These are phyloP conservation scores for Holothuria leucospilota DNA, from an alignment of 53 echinoderm and acorn worm genomes.

Conservation along the genomic window DNA sequence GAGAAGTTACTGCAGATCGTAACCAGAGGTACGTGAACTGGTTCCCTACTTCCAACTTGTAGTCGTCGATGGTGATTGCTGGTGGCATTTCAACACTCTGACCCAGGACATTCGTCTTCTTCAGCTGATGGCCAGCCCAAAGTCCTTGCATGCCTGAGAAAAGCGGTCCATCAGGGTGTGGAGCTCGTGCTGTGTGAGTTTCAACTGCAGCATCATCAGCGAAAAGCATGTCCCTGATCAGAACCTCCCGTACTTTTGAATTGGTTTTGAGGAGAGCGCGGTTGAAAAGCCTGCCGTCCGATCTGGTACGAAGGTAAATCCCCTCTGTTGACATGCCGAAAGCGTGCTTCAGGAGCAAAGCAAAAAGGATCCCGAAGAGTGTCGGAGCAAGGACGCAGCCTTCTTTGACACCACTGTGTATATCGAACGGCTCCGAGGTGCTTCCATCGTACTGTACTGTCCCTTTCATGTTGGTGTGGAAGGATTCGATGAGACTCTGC, in stretches of 20 bases:
- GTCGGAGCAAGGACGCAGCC: background rate
- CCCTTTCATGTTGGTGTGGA: conserved; percentile 39
- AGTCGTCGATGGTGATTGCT: conserved; percentile 54
- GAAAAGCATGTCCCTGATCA: conserved; percentile 65
- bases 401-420: conserved; percentile 53
- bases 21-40: conserved; percentile 10
- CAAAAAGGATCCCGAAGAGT: conserved; percentile 53
- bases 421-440: conserved; percentile 43
- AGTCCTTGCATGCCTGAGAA: conserved; percentile 50
- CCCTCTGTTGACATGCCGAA: conserved; percentile 50
- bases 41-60: conserved; percentile 32
- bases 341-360: conserved; percentile 55
- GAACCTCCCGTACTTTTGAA: conserved; percentile 29
- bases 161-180: conserved; percentile 52
- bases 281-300: conserved; percentile 50
- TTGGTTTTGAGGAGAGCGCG: conserved; percentile 51
- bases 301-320: conserved; percentile 60
- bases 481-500: conserved; percentile 38
- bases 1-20: conserved; percentile 56
- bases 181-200: conserved; percentile 14
- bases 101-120: conserved; percentile 58
- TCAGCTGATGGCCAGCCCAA: conserved; percentile 46
- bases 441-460: conserved; percentile 43
- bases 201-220: conserved; percentile 61
- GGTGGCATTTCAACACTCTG: conserved; percentile 35